Evolutionary conservation across 2,888 invertebrate genomes (phyloP).

Genomic region (Ormia ochracea): DNA sequence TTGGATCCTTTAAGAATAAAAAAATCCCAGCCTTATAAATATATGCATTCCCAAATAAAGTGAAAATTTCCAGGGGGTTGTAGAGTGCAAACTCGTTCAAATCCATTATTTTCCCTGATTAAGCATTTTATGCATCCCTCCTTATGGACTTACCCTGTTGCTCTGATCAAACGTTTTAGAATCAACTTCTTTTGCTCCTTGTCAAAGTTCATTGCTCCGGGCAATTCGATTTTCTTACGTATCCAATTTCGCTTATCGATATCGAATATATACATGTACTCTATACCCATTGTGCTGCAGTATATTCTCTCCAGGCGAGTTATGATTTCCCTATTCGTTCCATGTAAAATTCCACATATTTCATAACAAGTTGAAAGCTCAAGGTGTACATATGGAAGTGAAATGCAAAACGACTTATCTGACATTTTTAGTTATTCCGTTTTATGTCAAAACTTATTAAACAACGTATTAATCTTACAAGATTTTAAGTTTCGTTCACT

Average conservation of each 20-base stretch:
- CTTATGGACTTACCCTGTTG: conserved; percentile 84
- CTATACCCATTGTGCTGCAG: conserved; percentile 97
- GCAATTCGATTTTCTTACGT: conserved; percentile 95
- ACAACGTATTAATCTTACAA: too few relatives aligned
- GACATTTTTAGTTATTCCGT: too few relatives aligned
- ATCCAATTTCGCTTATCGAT: conserved; percentile 99
- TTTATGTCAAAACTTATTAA: too few relatives aligned
- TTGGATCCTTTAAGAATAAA: too few relatives aligned
- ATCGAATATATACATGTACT: conserved; percentile 99
- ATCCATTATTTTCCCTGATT: background rate
- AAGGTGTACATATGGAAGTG: too few relatives aligned
- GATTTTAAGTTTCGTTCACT: too few relatives aligned
- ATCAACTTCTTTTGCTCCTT: conserved; percentile 94
- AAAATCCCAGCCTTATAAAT: too few relatives aligned
- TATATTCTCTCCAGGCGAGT: conserved; percentile 94
- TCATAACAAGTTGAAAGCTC: background rate
- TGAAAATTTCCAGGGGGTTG: too few relatives aligned
- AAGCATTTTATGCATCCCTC: background rate
- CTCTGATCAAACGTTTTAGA: conserved; percentile 94
- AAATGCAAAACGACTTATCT: too few relatives aligned
- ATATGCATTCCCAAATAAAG: too few relatives aligned
- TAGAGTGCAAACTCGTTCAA: too few relatives aligned
- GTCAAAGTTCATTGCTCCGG: conserved; percentile 89
- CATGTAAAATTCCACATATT: too few relatives aligned
- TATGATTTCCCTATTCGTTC: conserved; percentile 88